Percentiles rank a stretch among this genome's conserved stretches.
phyloP scores from a whole-genome alignment of 92 coral and sea anemone species.

The Porites cylindrica region DNA sequence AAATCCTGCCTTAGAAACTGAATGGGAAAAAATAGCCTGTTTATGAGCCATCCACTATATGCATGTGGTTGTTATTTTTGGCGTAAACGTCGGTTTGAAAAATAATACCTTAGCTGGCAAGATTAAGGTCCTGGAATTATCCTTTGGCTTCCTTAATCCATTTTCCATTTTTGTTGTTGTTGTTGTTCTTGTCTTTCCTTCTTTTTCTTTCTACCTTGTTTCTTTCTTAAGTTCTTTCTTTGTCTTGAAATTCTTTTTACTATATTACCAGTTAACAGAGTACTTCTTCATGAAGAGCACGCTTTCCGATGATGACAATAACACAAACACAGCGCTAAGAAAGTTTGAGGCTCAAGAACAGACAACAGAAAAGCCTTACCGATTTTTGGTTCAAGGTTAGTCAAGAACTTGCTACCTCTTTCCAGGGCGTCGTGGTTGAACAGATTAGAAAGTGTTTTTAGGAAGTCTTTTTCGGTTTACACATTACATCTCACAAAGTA shows the following conservation, averaged over 20 bases:
- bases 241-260: background rate
- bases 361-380: background rate
- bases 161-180: no score
- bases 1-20: no score
- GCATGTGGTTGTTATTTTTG: no score
- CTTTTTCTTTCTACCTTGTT: background rate
- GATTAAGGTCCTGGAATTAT: no score
- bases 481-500: background rate
- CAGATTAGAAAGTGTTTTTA: background rate
- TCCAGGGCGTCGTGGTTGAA: background rate
- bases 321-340: background rate
- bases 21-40: no score
- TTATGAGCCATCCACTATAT: no score
- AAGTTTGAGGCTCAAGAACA: slow-evolving; percentile 3
- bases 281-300: slow-evolving; percentile 78
- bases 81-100: no score
- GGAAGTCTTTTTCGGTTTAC: background rate
- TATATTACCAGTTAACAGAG: slow-evolving; percentile 74
- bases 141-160: no score
- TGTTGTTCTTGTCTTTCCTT: background rate
- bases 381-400: slow-evolving; percentile 21
- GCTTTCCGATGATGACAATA: slow-evolving; percentile 29
- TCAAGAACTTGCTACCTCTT: background rate
- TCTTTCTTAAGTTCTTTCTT: background rate
- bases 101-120: no score